Conservation (phyloP, 1,140 invertebrate genomes). For the Hylaeus anthracinus region DNA sequence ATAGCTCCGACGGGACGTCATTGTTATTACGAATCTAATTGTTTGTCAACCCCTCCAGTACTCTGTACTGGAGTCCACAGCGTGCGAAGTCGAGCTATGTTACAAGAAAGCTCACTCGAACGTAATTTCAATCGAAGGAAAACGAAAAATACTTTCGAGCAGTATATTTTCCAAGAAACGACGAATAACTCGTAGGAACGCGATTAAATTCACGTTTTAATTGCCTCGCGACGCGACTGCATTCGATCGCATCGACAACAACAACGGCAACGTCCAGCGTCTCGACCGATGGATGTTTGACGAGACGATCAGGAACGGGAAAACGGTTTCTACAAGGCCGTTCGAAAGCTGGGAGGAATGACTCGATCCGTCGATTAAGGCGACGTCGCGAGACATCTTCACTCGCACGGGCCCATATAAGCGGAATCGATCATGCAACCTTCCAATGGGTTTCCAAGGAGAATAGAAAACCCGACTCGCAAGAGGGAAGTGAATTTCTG, state of each 20-base stretch:
- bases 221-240: neutral
- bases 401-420: constrained; percentile 35
- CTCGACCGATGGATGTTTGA: constrained; percentile 21
- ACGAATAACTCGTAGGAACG: constrained; percentile 12
- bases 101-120: too few species aligned
- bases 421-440: constrained; percentile 49
- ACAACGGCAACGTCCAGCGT: neutral
- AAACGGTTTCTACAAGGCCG: constrained; percentile 47
- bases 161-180: constrained; percentile 1
- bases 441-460: constrained; percentile 60
- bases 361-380: constrained; percentile 40
- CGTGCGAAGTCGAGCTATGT: neutral
- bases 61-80: constrained; percentile 2
- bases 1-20: constrained; percentile 62
- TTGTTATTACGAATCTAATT: constrained; percentile 58
- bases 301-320: constrained; percentile 26
- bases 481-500: constrained; percentile 61
- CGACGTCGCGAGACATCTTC: constrained; percentile 35
- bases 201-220: constrained; percentile 35
- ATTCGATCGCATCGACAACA: constrained; percentile 3
- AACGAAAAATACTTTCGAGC: neutral
- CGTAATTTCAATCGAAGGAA: too few species aligned
- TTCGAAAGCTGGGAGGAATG: constrained; percentile 45
- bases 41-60: constrained; percentile 6
- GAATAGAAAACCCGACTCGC: constrained; percentile 56